Base-by-base conservation (phyloP, 2,797 vertebrate species). In the Tympanoctomys barrerae region DNA sequence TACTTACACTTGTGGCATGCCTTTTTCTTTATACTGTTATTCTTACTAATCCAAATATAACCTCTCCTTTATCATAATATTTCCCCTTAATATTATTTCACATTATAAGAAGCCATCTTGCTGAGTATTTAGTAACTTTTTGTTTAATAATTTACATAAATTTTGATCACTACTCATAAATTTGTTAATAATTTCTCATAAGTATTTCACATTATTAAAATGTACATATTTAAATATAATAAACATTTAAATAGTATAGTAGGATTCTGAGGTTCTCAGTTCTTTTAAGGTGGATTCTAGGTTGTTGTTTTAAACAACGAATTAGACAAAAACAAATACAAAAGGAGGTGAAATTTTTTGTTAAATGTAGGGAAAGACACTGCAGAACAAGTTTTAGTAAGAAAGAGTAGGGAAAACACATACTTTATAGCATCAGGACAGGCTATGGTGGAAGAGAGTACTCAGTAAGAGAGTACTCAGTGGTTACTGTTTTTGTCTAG, bases 81-180 rank as follows among this genome's bases (percentile, higher is more conserved):
- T 52, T 68, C 94, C 3, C 9, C 9, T 62, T 77, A 91, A 33
- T 81, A 94, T 71, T 21, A 66, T 93, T 89, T 91, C 77, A 19
- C 21, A 0, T 70, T 73, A 61, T 3, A 96, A 85, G 9, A 78
- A 62, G 22, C 92, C 62, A 86, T 84, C 36, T 94, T 66, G 7
- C 21, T 11, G 90, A 89, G 70, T 26, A 77, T 52, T 92, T 87
- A 31, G 10, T 77, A 95, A 77, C 24, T 89, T 93, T 80, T 90
- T 12, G 94, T 71, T 95, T 94, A 87, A 66, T 70, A 80, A 64
- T 80, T 90, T 94, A 87, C 66, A 10, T 84, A 66, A 89, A 89
- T 0, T 4, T 93, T 90, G 46, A 86, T 62, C 90, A 68, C 78
- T 94, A 24, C 85, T 9, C 21, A 85, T 90, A 87, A 84, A 79